Conservation (phyloP, 2,113 vertebrate species). For the Microtus oregoni region DNA sequence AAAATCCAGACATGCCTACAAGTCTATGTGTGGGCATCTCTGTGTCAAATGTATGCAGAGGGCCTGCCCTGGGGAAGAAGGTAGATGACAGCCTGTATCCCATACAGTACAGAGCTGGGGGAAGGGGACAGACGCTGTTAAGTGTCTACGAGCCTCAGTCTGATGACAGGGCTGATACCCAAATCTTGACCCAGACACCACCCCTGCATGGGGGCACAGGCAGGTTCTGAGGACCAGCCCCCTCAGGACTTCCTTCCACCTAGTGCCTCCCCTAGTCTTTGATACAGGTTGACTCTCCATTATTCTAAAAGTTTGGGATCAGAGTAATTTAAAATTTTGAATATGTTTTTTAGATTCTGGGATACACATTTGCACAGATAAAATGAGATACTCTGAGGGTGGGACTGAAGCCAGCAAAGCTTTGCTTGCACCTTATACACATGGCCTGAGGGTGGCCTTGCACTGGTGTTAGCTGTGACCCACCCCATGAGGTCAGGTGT, state of each 20-base stretch:
- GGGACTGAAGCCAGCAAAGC: background rate
- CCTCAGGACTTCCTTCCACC: background rate
- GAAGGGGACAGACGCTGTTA: background rate
- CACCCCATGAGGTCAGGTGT: background rate
- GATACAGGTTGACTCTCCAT: background rate
- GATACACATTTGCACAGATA: too few relatives aligned
- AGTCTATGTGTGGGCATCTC: background rate
- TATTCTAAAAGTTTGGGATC: background rate
- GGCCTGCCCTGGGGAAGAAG: background rate
- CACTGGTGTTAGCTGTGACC: background rate
- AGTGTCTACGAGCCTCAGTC: background rate
- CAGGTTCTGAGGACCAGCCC: fast-evolving
- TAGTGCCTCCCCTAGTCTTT: background rate
- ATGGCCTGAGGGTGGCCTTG: background rate
- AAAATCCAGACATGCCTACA: too few relatives aligned
- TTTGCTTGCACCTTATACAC: background rate
- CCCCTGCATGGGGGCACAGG: background rate
- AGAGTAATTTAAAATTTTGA: too few relatives aligned
- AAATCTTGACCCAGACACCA: background rate
- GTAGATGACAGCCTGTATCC: background rate
- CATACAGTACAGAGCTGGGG: background rate
- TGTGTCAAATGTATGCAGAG: background rate
- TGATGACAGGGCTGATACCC: background rate
- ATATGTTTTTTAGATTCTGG: too few relatives aligned
- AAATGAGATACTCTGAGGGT: too few relatives aligned